A percentile compares a stretch with the other conserved stretches of the same genome.
These are phyloP conservation scores for Drosophila ironensis DNA, from an alignment of 1,140 invertebrate genomes.

Conservation along the genomic window DNA sequence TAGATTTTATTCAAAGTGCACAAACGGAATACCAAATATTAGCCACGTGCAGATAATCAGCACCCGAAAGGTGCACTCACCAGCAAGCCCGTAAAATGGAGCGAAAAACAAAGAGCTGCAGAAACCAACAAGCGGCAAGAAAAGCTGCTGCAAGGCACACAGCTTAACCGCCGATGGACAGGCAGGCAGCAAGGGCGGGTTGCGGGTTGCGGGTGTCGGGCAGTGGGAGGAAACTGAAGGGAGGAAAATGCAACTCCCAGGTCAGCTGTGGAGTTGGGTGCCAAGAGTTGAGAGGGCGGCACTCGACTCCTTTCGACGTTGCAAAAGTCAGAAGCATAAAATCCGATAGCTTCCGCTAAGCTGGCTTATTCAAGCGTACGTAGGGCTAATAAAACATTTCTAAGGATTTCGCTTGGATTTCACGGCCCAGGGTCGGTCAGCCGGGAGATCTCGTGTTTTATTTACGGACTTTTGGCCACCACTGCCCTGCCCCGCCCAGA, in stretches of 20 bases:
- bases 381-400: conserved; percentile 80
- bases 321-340: conserved; percentile 79
- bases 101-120: conserved; percentile 18
- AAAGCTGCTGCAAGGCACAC: conserved; percentile 62
- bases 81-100: conserved; percentile 28
- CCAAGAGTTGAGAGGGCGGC: conserved; percentile 13
- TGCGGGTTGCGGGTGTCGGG: too few species aligned
- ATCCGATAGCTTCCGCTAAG: conserved; percentile 80
- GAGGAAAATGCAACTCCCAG: conserved; percentile 45
- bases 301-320: conserved; percentile 45
- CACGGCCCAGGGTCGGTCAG: conserved; percentile 37
- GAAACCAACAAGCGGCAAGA: conserved; percentile 17
- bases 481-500: not conserved
- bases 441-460: conserved; percentile 43
- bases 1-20: not conserved
- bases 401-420: conserved; percentile 75
- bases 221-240: not conserved
- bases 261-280: conserved; percentile 8
- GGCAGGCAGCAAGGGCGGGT: conserved; percentile 8
- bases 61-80: conserved; percentile 43
- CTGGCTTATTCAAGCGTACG: conserved; percentile 79
- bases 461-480: conserved; percentile 43
- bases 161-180: conserved; percentile 61
- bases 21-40: conserved; percentile 20
- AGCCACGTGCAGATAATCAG: conserved; percentile 70